A percentile compares a stretch with the other conserved stretches of the same genome.
These are phyloP conservation scores for Beroe forskalii DNA, from an alignment of 37 sponge, comb jelly and placozoan genomes.

Conservation along the genomic window DNA sequence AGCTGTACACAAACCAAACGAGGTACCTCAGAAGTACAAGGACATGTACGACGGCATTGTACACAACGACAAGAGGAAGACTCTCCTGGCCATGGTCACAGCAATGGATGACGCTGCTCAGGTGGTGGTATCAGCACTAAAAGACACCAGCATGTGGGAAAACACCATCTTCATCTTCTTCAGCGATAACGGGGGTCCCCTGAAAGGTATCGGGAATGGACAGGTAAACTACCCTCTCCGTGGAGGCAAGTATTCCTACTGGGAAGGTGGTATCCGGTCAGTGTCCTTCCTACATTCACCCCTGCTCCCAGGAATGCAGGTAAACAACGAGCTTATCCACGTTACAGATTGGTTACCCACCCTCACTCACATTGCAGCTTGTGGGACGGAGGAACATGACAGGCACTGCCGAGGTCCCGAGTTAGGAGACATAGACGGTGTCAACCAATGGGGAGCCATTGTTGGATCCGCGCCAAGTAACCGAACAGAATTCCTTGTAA, in stretches of 20 bases:
- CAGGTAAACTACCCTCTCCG: constrained; percentile 62
- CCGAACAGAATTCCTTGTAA: constrained; percentile 22
- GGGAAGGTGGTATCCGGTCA: constrained; percentile 61
- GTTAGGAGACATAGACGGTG: constrained; percentile 13
- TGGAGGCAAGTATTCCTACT: constrained; percentile 10
- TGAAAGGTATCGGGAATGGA: not conserved
- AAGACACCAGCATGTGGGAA: constrained; percentile 34
- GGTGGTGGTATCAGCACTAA: not conserved
- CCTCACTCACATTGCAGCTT: constrained; percentile 38
- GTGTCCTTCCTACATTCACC: constrained; percentile 28
- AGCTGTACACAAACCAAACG: not conserved
- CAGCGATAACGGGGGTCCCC: constrained; percentile 28
- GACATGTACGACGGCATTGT: constrained; percentile 49
- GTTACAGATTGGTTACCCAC: constrained; percentile 61
- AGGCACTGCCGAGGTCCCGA: not conserved
- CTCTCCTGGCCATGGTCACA: constrained; percentile 9
- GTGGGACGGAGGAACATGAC: not conserved
- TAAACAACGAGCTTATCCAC: constrained; percentile 22
- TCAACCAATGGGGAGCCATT: constrained; percentile 16
- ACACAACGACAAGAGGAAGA: not conserved
- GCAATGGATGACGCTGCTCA: constrained; percentile 10
- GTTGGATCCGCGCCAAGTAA: not conserved
- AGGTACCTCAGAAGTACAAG: constrained; percentile 22
- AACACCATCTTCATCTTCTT: constrained; percentile 59
- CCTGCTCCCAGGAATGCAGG: constrained; percentile 18